Base-by-base conservation (phyloP, 2,797 vertebrate species). In the Falco berigora region DNA sequence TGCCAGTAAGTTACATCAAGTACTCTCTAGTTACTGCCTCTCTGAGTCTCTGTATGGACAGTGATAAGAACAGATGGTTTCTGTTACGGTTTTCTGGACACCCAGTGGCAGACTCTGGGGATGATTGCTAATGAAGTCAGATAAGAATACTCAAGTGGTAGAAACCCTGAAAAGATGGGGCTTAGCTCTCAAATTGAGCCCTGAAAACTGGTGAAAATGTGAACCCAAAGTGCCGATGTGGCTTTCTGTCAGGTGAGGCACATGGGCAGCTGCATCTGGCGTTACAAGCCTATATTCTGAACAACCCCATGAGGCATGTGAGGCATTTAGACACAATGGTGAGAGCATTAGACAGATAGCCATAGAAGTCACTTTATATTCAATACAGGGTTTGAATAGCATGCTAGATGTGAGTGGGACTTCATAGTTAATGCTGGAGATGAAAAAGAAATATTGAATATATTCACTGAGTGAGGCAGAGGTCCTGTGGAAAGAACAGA, bases 341-440 rank as follows among this genome's bases (percentile, higher is more conserved):
- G 78, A 85, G 86, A 80, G 67, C 77, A 3, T 80, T 77, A 49
- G 12, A 14, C 50, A 53, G 84, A 58, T 34, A 84, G 67, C 77
- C 78, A 4, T 5, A 27, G 49, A 24, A 86, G 36, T 78, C 4
- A 1, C 87, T 96, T 94, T 90, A 38, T 92, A 90, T 94, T 90
- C 94, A 42, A 1, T 9, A 15, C 58, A 25, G 87, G 72, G 20
- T 94, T 89, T 90, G 92, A 91, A 40, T 79, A 77, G 78, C 27
- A 2, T 52, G 53, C 88, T 83, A 61, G 30, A 36, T 94, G 89
- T 74, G 68, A 91, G 74, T 23, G 46, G 42, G 32, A 44, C 81
- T 79, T 91, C 78, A n/a, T 10, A 42, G 38, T 40, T 87, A 88
- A 81, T 90, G 92, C 92, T 69, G 72, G 68, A 89, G 89, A 72